Base-by-base conservation (phyloP, 2,888 invertebrate species). In the Carpatolechia fugitivella region DNA sequence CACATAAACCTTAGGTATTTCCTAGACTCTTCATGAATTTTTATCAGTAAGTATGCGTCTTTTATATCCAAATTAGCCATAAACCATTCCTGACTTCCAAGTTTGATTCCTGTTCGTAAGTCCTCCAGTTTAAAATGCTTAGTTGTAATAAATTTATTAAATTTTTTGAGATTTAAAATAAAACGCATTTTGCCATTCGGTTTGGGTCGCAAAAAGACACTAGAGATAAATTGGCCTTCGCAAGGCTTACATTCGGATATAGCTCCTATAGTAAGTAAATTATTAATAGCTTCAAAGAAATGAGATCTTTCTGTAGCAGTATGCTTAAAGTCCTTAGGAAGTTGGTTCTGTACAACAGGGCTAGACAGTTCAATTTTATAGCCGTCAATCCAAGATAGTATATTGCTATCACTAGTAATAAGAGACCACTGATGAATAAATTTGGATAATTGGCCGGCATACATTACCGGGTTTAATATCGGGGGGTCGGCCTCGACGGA, bases 351-450 rank as follows among this genome's bases (percentile, higher is more conserved):
- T 13, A 36, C 13, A 14, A 55, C 40, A n/a, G 54, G 54, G 14
- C 30, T 24, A 7, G 48, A 54, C 24, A 57, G 54, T 0, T 44
- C 46, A 8, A 57, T 58, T 53, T 48, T 40, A 16, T 58, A 58
- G 10, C 56, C 60, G 29, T 55, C 20, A 29, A 60, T 55, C 36
- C 46, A 58, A 0, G 60, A 58, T n/a, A 55, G 24, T 2, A 58
- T 47, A 4, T 16, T 48, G 7, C 18, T 20, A 46, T 60, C 58
- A 1, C n/a, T 24, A 0, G 60, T 58, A 36, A 58, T 30, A 5
- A 60, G 48, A n/a, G 50, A 38, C 60, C 58, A 58, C 30, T 53
- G 56, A 6, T 48, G 16, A 20, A 38, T 33, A 44, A 53, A 60
- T 3, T 29, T 10, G 10, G 49, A 33, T 14, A 60, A 16, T 29